Conservation (phyloP, 2,888 invertebrate species). For the Orgyia antiqua region DNA sequence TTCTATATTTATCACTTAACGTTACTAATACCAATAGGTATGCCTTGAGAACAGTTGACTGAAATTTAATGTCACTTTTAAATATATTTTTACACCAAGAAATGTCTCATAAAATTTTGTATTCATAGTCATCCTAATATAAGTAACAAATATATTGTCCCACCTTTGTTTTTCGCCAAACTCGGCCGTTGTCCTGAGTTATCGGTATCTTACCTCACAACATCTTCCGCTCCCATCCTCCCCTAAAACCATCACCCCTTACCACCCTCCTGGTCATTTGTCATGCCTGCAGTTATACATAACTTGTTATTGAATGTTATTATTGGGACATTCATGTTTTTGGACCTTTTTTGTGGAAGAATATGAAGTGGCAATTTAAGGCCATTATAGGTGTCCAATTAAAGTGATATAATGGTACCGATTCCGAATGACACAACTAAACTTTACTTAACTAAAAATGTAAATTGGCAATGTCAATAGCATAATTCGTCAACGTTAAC, state of each 20-base stretch:
- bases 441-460: too few relatives aligned
- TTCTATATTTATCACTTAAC: too few relatives aligned
- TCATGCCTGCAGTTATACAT: constrained; percentile 42
- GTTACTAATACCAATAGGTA: too few relatives aligned
- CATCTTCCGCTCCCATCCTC: constrained; percentile 6
- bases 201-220: constrained; percentile 40
- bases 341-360: background rate
- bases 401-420: too few relatives aligned
- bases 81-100: too few relatives aligned
- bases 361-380: too few relatives aligned
- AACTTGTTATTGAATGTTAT: constrained; percentile 45
- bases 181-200: constrained; percentile 46
- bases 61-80: too few relatives aligned
- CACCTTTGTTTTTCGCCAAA: constrained; percentile 45
- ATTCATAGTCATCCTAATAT: constrained; percentile 21
- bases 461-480: too few relatives aligned
- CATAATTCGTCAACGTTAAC: too few relatives aligned
- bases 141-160: constrained; percentile 43
- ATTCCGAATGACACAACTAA: too few relatives aligned
- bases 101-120: too few relatives aligned
- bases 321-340: constrained; percentile 7
- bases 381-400: constrained; percentile 4
- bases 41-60: too few relatives aligned
- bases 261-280: constrained; percentile 34
- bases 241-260: constrained; percentile 7